A percentile compares a stretch with the other conserved stretches of the same genome.
phyloP scores from a whole-genome alignment of 2,797 vertebrate genomes.

The Lithobates pipiens region DNA sequence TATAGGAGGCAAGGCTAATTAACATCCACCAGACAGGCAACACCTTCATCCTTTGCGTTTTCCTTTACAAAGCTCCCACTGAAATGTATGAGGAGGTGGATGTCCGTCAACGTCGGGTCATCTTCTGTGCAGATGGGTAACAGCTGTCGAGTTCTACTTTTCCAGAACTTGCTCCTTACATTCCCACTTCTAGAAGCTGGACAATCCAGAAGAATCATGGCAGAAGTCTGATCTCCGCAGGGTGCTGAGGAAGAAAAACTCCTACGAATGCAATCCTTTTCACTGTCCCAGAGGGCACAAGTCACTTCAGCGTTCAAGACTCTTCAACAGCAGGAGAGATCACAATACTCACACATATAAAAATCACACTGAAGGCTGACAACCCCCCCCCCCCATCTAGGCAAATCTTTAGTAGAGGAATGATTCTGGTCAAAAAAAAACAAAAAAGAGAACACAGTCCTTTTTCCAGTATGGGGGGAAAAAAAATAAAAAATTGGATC shows the following conservation, averaged over 20 bases:
- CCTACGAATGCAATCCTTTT: not conserved
- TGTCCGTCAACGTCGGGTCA: not conserved
- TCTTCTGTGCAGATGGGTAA: not conserved
- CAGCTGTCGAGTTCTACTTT: not conserved
- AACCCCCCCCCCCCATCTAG: no score
- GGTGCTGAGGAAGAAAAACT: not conserved
- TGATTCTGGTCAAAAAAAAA: no score
- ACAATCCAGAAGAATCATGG: not conserved
- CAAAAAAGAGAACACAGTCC: no score
- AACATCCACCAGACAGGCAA: conserved; percentile 41
- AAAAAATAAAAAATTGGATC: no score
- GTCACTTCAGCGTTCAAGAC: not conserved
- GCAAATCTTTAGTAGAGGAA: no score
- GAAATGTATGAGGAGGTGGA: conserved; percentile 13
- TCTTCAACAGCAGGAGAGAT: not conserved
- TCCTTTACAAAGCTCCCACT: conserved; percentile 32
- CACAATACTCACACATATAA: not conserved
- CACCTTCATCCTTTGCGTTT: conserved; percentile 25
- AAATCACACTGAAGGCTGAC: not conserved
- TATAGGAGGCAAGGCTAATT: conserved; percentile 38
- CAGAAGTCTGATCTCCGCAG: not conserved
- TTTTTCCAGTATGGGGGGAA: no score
- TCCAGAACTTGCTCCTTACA: not conserved
- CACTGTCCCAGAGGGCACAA: not conserved
- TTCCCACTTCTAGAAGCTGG: not conserved